Conservation (phyloP, 2,888 invertebrate species). For the Chironomus riparius region DNA sequence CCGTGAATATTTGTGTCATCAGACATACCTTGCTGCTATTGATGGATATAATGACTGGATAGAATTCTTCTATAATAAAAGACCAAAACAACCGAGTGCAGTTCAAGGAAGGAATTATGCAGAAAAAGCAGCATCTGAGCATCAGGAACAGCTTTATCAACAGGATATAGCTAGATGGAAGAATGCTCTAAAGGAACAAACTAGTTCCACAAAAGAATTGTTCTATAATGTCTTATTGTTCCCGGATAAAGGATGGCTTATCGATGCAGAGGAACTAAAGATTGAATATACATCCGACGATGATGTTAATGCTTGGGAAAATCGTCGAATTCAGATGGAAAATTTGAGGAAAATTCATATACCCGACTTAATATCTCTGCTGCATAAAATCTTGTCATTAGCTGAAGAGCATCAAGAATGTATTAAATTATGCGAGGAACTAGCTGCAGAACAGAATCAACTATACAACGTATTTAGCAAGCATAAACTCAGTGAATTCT, state of each 20-base stretch:
- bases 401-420: conserved; percentile 69
- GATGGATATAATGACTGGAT: conserved; percentile 88
- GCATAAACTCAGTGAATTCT: conserved; percentile 64
- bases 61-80: conserved; percentile 66
- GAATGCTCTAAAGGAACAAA: conserved; percentile 58
- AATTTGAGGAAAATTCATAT: conserved; percentile 71
- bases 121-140: conserved; percentile 82
- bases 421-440: conserved; percentile 65
- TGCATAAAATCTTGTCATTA: conserved; percentile 69
- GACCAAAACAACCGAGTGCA: conserved; percentile 61
- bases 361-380: conserved; percentile 69
- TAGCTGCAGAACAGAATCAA: conserved; percentile 68
- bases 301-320: conserved; percentile 48
- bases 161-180: conserved; percentile 71
- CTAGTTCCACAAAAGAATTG: conserved; percentile 64
- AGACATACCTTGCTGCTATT: conserved; percentile 76
- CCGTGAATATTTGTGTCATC: conserved; percentile 79
- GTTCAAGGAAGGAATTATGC: conserved; percentile 61
- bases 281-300: conserved; percentile 41
- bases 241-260: conserved; percentile 84
- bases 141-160: conserved; percentile 67
- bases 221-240: conserved; percentile 82
- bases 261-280: conserved; percentile 48
- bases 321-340: conserved; percentile 52
- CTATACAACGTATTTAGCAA: conserved; percentile 75